A percentile compares a stretch with the other conserved stretches of the same genome.
These are phyloP conservation scores for Phainopepla nitens DNA, from an alignment of 2,113 vertebrate species.

Conservation along the genomic window DNA sequence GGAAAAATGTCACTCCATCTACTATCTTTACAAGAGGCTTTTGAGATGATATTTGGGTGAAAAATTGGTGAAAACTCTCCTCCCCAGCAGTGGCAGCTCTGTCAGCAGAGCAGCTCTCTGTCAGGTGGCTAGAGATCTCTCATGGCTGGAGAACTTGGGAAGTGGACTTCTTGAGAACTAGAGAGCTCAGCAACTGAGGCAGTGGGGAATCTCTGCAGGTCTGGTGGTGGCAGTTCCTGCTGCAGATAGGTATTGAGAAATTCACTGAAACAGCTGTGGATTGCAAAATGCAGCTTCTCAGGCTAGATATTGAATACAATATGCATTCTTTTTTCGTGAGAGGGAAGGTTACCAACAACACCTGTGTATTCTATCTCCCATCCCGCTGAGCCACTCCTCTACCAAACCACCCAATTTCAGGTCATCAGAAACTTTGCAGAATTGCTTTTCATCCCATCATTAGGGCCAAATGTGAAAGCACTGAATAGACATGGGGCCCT, in stretches of 20 bases:
- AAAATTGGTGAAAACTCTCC: too few relatives aligned
- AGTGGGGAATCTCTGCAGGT: background rate
- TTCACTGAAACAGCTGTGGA: background rate
- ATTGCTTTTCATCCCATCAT: background rate
- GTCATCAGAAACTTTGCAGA: background rate
- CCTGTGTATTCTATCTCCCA: background rate
- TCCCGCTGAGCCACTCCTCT: rapidly evolving
- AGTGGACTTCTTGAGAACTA: background rate
- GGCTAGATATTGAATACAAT: too few relatives aligned
- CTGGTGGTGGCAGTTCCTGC: background rate
- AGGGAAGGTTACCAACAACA: background rate
- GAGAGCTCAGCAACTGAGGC: background rate
- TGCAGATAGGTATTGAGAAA: background rate
- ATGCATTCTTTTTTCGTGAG: too few relatives aligned
- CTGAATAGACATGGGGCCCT: rapidly evolving
- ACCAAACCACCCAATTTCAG: background rate
- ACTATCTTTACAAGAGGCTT: too few relatives aligned
- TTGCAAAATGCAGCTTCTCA: background rate
- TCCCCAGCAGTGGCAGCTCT: background rate
- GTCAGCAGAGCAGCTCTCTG: background rate
- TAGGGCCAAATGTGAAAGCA: background rate
- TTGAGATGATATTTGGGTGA: too few relatives aligned
- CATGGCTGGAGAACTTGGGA: background rate
- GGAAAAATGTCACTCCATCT: too few relatives aligned
- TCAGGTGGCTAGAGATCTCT: background rate